Evolutionary conservation across 2,888 invertebrate species (phyloP).

Genomic region (Cephus spinipes): DNA sequence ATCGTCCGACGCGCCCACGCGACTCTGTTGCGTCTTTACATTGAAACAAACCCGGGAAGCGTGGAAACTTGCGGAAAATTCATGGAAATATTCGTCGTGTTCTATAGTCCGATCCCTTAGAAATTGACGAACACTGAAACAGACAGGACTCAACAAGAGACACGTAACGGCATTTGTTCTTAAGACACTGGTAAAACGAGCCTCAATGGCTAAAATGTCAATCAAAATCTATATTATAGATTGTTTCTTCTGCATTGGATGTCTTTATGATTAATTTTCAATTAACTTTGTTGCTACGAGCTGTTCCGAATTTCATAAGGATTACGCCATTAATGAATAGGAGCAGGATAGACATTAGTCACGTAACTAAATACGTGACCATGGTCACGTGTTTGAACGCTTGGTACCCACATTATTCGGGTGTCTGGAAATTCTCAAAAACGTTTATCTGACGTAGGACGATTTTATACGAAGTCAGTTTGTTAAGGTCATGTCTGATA

Average conservation of each 20-base stretch:
- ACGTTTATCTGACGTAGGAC: background rate
- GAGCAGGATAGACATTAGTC: background rate
- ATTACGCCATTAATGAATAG: background rate
- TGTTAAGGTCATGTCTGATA: background rate
- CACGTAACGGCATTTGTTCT: background rate
- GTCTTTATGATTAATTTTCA: background rate
- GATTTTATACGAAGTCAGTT: background rate
- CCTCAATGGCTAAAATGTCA: background rate
- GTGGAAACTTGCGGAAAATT: background rate
- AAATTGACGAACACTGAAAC: background rate
- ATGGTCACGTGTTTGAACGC: background rate
- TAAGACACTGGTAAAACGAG: background rate
- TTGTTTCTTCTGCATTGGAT: background rate
- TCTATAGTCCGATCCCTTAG: background rate
- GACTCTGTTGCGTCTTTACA: background rate
- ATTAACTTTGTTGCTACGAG: background rate
- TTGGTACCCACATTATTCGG: background rate
- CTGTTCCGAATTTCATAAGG: background rate
- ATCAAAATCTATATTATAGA: background rate
- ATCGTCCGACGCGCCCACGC: slow-evolving; percentile 7
- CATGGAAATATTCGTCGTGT: background rate
- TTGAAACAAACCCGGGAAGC: background rate
- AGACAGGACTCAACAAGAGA: background rate
- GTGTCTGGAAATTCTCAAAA: background rate
- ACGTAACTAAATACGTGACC: background rate